Percentiles rank a stretch among this genome's conserved stretches.
These are phyloP conservation scores for Delphinus delphis DNA, from an alignment of 2,113 vertebrate species.

Conservation along the genomic window DNA sequence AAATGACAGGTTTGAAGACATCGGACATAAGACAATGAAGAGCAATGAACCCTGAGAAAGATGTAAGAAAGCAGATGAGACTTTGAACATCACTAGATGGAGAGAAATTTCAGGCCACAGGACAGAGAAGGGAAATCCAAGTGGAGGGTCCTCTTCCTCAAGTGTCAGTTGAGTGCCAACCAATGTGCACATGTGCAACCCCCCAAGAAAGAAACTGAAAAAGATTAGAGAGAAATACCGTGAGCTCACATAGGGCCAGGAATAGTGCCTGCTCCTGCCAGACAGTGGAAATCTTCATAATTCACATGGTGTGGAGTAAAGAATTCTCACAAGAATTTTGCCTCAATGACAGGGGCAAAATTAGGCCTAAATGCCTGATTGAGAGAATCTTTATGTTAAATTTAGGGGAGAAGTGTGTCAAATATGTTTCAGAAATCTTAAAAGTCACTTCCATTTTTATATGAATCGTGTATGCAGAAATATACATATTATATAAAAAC, in stretches of 20 bases:
- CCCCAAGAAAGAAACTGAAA: neutral
- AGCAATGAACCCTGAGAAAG: neutral
- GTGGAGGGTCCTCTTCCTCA: neutral
- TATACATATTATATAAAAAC: neutral
- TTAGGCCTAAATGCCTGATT: neutral
- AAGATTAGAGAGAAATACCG: neutral
- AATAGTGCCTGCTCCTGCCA: neutral
- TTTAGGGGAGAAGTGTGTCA: neutral
- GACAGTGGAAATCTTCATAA: neutral
- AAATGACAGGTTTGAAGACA: neutral
- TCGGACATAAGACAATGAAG: neutral
- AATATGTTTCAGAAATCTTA: neutral
- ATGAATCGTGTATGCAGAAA: neutral
- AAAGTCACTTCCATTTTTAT: neutral
- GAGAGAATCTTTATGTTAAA: neutral
- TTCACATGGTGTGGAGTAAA: neutral
- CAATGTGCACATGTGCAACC: neutral
- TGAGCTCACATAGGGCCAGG: neutral
- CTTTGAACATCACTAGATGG: neutral
- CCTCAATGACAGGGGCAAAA: neutral
- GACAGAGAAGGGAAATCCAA: neutral
- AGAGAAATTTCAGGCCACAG: neutral
- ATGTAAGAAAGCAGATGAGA: neutral
- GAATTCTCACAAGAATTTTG: neutral
- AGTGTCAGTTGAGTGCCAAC: neutral